Conservation (phyloP, 2,888 invertebrate species). For the Ectemnius continuus region DNA sequence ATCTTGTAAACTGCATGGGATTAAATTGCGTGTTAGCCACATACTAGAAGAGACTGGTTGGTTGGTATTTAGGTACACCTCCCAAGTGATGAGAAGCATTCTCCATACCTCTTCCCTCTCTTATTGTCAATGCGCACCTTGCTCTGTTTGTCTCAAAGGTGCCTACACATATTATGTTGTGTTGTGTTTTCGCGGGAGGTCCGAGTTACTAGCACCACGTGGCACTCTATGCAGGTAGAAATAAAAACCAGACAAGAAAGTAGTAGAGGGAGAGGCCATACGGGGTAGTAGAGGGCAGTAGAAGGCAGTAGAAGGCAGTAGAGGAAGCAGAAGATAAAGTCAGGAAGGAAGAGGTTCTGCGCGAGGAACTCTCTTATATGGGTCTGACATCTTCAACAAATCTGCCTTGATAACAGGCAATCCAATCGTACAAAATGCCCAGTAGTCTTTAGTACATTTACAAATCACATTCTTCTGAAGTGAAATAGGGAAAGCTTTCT, state of each 20-base stretch:
- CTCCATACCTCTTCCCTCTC: too few relatives aligned
- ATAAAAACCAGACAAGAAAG: constrained; percentile 6
- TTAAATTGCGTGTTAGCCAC: constrained; percentile 62
- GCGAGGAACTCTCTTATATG: neutral
- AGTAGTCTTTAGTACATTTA: too few relatives aligned
- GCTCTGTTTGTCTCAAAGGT: neutral
- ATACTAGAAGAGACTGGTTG: constrained; percentile 43
- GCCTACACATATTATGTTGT: neutral
- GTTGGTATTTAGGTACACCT: constrained; percentile 26
- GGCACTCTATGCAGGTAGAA: neutral
- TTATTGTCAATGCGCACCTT: too few relatives aligned
- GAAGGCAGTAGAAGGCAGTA: neutral
- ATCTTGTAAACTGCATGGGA: constrained; percentile 11
- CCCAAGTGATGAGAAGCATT: neutral
- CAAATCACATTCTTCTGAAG: too few relatives aligned
- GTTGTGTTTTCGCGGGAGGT: neutral
- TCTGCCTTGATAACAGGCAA: too few relatives aligned
- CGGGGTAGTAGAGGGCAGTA: neutral
- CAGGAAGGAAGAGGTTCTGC: neutral
- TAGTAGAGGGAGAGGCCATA: neutral
- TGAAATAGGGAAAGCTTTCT: too few relatives aligned
- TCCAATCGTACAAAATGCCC: too few relatives aligned
- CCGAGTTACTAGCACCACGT: neutral
- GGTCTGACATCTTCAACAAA: too few relatives aligned
- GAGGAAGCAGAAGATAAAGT: neutral